Percentiles rank a stretch among this genome's conserved stretches.
Conservation (phyloP, 2,113 vertebrate species). For the Brachyistius frenatus region DNA sequence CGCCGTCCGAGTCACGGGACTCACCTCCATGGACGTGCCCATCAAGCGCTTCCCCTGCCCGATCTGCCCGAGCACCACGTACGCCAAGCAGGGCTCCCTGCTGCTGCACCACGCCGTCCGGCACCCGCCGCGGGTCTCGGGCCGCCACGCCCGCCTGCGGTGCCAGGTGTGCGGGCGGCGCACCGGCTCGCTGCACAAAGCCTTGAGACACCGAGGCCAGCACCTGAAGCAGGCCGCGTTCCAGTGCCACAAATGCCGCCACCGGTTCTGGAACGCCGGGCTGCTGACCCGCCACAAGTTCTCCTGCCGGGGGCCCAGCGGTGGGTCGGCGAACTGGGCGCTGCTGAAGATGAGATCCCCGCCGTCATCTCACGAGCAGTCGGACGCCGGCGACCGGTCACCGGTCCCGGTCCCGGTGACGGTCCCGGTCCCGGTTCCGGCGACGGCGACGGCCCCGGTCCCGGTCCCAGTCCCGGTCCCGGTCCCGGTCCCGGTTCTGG, state of each 20-base stretch:
- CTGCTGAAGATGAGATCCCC: slow-evolving; percentile 64
- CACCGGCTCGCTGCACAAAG: slow-evolving; percentile 85
- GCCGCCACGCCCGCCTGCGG: slow-evolving; percentile 81
- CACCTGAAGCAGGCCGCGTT: slow-evolving; percentile 80
- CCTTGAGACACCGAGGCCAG: slow-evolving; percentile 86
- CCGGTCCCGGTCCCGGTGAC: slow-evolving; percentile 45
- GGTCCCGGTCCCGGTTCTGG: slow-evolving; percentile 43
- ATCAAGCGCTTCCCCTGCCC: slow-evolving; percentile 84
- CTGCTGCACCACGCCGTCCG: slow-evolving; percentile 79
- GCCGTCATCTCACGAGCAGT: slow-evolving; percentile 21
- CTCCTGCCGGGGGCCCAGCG: slow-evolving; percentile 72
- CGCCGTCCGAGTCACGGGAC: slow-evolving; percentile 70
- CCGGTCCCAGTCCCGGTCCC: slow-evolving; percentile 43
- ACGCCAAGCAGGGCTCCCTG: slow-evolving; percentile 75
- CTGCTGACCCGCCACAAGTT: slow-evolving; percentile 81
- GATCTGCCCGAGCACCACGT: slow-evolving; percentile 82
- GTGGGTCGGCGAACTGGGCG: slow-evolving; percentile 50
- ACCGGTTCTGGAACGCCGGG: slow-evolving; percentile 81
- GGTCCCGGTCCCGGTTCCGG: slow-evolving; percentile 48
- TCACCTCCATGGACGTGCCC: slow-evolving; percentile 77
- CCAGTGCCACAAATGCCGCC: slow-evolving; percentile 81
- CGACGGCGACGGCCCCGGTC: slow-evolving; percentile 27
- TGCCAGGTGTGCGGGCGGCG: slow-evolving; percentile 90
- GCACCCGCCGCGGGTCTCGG: slow-evolving; percentile 76
- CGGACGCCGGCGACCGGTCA: slow-evolving; percentile 37